A percentile compares a stretch with the other conserved stretches of the same genome.
Evolutionary conservation across 2,113 vertebrate genomes (phyloP).

Genomic region (Casuarius casuarius): DNA sequence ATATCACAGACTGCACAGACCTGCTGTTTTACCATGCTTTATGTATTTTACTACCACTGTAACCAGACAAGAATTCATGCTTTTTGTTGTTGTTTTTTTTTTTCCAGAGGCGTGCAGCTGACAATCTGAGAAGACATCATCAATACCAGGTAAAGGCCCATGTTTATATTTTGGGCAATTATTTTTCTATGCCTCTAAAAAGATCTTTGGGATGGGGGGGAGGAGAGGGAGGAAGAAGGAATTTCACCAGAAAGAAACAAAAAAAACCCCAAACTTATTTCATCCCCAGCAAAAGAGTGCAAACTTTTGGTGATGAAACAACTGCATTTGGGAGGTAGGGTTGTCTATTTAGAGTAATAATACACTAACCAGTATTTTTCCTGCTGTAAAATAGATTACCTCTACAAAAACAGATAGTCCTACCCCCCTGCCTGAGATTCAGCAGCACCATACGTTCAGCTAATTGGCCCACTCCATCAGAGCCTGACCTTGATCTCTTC

Average conservation of each 20-base stretch:
- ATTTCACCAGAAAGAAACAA: background rate
- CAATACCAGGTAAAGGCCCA: conserved; percentile 89
- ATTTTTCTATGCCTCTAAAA: background rate
- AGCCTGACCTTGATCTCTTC: background rate
- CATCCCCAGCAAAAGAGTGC: background rate
- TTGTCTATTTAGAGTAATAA: background rate
- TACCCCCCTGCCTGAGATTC: background rate
- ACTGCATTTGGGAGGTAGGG: background rate
- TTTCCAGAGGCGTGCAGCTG: conserved; percentile 88
- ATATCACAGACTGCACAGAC: background rate
- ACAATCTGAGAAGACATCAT: conserved; percentile 90
- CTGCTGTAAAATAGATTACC: background rate
- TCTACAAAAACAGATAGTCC: background rate
- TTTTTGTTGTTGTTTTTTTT: background rate
- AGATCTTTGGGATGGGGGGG: background rate
- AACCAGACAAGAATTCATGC: background rate
- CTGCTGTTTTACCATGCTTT: background rate
- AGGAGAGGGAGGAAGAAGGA: background rate
- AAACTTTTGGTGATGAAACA: background rate
- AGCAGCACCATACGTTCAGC: background rate
- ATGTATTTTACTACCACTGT: background rate
- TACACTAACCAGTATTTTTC: background rate
- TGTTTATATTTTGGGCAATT: background rate
- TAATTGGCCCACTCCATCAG: background rate
- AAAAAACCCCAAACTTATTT: background rate